Evolutionary conservation across 2,113 vertebrate species (phyloP).

Genomic region (Pholis gunnellus): DNA sequence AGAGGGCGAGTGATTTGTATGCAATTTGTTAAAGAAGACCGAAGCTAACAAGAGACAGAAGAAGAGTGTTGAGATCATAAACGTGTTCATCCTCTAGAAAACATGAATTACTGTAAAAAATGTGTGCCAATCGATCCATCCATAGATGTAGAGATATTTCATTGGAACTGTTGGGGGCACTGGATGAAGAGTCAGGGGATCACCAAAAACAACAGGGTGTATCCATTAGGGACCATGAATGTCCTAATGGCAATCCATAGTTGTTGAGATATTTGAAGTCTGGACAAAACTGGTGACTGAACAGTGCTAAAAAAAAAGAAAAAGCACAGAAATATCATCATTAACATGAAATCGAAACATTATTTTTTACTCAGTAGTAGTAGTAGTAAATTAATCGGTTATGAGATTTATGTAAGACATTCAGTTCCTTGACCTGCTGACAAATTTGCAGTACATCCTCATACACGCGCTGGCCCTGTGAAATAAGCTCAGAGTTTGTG

Average conservation of each 20-base stretch:
- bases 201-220: conserved; percentile 11
- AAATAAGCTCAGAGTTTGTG: conserved; percentile 4
- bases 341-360: neutral
- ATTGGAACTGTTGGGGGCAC: neutral
- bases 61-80: neutral
- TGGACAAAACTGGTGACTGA: neutral
- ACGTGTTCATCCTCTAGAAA: neutral
- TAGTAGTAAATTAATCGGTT: neutral
- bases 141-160: neutral
- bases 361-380: neutral
- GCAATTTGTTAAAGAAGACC: neutral
- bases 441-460: neutral
- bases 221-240: conserved; percentile 3
- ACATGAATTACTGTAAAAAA: neutral
- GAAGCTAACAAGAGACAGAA: neutral
- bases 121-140: neutral
- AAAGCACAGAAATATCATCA: neutral
- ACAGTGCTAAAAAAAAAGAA: neutral
- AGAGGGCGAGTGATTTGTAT: neutral
- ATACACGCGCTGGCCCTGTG: neutral
- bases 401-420: neutral
- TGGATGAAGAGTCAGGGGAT: neutral
- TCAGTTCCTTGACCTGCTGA: neutral
- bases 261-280: conserved; percentile 6
- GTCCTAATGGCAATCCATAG: neutral